These are phyloP conservation scores for Asarcornis scutulata DNA, from an alignment of 2,113 vertebrate genomes.

Conservation along the genomic window DNA sequence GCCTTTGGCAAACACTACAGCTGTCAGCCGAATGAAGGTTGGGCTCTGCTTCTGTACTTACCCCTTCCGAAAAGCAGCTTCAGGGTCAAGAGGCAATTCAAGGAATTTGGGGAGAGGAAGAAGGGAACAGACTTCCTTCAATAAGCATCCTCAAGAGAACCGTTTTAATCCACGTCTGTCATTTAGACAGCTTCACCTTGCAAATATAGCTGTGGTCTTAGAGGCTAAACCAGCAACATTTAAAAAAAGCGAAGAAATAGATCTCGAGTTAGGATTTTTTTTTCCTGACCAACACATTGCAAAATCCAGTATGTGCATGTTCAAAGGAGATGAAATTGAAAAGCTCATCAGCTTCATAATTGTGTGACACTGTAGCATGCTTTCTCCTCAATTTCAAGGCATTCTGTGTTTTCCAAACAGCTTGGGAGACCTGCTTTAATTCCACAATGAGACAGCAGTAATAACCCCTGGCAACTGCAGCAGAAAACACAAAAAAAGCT, in stretches of 20 bases:
- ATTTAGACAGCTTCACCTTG: neutral
- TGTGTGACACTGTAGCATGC: neutral
- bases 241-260: neutral
- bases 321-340: neutral
- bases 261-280: neutral
- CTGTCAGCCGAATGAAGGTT: slow-evolving; percentile 90
- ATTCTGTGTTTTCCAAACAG: neutral
- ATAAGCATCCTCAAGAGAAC: neutral
- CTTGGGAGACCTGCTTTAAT: neutral
- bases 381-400: neutral
- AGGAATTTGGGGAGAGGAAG: neutral
- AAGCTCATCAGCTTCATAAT: neutral
- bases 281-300: neutral
- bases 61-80: neutral
- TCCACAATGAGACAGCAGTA: neutral
- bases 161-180: neutral
- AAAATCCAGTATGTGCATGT: neutral
- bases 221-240: neutral
- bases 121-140: neutral
- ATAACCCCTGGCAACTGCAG: neutral
- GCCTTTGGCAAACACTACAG: slow-evolving; percentile 96
- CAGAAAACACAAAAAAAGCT: neutral
- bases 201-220: neutral
- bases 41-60: neutral
- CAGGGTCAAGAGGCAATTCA: neutral